Percentiles rank a stretch among this genome's conserved stretches.
Evolutionary conservation across 2,888 invertebrate genomes (phyloP).

Genomic region (Metalampra italica): DNA sequence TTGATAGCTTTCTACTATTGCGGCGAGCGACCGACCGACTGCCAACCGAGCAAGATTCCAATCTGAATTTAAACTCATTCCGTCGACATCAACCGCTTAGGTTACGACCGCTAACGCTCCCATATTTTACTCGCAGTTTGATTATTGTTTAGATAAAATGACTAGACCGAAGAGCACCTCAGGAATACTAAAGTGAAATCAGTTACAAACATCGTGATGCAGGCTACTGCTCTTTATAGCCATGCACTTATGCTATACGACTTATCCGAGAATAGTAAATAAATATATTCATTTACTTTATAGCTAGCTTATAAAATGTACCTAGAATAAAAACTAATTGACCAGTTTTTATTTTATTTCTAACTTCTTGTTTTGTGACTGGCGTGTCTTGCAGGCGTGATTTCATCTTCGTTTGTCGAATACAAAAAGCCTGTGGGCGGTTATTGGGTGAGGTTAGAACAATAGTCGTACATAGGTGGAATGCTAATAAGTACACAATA

Average conservation of each 20-base stretch:
- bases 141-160: conserved; percentile 5
- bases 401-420: conserved; percentile 49
- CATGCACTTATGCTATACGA: too few relatives aligned
- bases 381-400: conserved; percentile 47
- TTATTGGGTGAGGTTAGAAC: conserved; percentile 61
- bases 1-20: conserved; percentile 3
- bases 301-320: too few relatives aligned
- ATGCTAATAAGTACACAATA: conserved; percentile 50
- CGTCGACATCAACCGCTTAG: conserved; percentile 1
- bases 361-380: conserved; percentile 20
- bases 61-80: conserved; percentile 7
- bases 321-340: too few relatives aligned
- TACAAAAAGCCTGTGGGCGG: conserved; percentile 52
- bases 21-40: background rate
- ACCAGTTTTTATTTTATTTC: too few relatives aligned
- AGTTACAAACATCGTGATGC: background rate
- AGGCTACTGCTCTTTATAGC: background rate
- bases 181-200: conserved; percentile 3
- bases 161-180: background rate
- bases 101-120: conserved; percentile 3
- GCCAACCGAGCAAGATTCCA: conserved; percentile 2
- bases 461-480: conserved; percentile 52
- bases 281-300: too few relatives aligned
- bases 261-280: too few relatives aligned
- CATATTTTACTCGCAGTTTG: conserved; percentile 4